Evolutionary conservation across 2,113 vertebrate genomes (phyloP).

Genomic region (Bombycilla garrulus): DNA sequence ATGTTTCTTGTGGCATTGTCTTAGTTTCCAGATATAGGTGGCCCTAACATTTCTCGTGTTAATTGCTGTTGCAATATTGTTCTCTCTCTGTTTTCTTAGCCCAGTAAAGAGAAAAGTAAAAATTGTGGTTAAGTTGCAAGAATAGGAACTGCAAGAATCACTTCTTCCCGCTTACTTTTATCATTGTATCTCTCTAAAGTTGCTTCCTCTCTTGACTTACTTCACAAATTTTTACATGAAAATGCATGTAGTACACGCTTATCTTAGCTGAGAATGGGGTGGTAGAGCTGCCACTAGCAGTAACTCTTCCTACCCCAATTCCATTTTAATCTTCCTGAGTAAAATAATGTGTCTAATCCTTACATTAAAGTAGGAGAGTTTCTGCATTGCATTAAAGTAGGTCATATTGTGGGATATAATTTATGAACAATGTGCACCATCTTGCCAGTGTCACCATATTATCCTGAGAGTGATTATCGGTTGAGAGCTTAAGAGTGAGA

Average conservation of each 20-base stretch:
- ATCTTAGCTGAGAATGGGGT: background rate
- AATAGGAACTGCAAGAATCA: background rate
- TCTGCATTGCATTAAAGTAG: background rate
- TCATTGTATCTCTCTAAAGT: background rate
- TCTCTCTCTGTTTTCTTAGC: background rate
- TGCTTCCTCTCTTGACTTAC: constrained; percentile 7
- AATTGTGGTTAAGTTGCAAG: background rate
- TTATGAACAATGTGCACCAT: background rate
- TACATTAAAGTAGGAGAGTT: background rate
- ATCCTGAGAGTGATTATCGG: background rate
- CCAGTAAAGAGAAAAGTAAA: background rate
- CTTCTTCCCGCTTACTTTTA: constrained; percentile 8
- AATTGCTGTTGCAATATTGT: background rate
- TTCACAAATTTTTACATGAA: background rate
- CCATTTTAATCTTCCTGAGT: background rate
- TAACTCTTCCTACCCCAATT: background rate
- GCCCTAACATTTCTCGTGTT: background rate
- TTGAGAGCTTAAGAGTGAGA: background rate
- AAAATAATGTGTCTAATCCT: background rate
- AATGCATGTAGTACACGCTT: fast-evolving
- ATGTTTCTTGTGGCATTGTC: background rate
- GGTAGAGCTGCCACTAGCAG: background rate
- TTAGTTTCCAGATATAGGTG: background rate
- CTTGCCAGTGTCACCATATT: background rate
- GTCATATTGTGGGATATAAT: background rate